A percentile compares a stretch with the other conserved stretches of the same genome.
These are phyloP conservation scores for Tetheella fluctuosa DNA, from an alignment of 2,888 invertebrate species.

Conservation along the genomic window DNA sequence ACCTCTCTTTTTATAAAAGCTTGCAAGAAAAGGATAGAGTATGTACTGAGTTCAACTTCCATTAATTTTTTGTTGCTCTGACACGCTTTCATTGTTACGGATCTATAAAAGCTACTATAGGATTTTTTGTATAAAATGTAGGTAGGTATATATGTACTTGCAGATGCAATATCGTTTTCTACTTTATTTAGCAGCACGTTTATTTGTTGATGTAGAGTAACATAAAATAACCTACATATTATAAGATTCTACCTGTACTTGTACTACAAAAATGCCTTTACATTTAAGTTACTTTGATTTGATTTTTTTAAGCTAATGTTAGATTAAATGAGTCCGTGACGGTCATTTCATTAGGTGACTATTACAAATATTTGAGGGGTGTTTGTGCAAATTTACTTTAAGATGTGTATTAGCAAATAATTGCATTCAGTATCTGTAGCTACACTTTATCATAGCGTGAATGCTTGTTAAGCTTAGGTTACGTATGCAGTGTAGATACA, in stretches of 20 bases:
- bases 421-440: slow-evolving; percentile 35
- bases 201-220: neutral
- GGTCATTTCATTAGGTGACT: neutral
- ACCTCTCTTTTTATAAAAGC: slow-evolving; percentile 45
- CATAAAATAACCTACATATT: too few relatives aligned
- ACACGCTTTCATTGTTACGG: slow-evolving; percentile 49
- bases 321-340: neutral
- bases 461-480: slow-evolving; percentile 36
- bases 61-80: slow-evolving; percentile 66
- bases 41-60: slow-evolving; percentile 52
- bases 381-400: slow-evolving; percentile 32
- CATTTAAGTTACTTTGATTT: too few relatives aligned
- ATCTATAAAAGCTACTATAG: slow-evolving; percentile 19
- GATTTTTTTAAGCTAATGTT: too few relatives aligned
- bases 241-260: too few relatives aligned
- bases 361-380: slow-evolving; percentile 10
- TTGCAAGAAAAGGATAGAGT: slow-evolving; percentile 46
- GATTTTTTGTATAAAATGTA: slow-evolving; percentile 15
- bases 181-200: neutral
- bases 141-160: neutral
- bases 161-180: neutral
- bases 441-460: slow-evolving; percentile 30
- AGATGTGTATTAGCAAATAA: slow-evolving; percentile 37
- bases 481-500: slow-evolving; percentile 12
- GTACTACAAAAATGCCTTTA: too few relatives aligned